Base-by-base conservation (phyloP, 2,888 invertebrate species). In the Rhingia campestris region DNA sequence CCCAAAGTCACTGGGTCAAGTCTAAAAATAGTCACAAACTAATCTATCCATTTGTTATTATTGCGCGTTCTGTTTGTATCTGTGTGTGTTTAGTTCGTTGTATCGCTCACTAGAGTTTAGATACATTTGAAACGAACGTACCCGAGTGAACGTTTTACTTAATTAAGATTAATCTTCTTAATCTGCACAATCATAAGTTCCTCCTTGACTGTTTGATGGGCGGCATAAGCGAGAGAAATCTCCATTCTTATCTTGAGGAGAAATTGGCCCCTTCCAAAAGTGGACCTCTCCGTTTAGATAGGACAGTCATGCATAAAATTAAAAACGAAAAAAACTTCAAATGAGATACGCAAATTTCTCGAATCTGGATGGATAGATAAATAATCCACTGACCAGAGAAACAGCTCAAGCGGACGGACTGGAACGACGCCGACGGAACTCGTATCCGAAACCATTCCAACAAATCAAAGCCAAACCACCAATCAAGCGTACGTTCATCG, bases 1-100 rank as follows among this genome's bases (percentile, higher is more conserved):
- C 67, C 67, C 82, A 82, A 82, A 79, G 79, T 82, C 82, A 82
- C 73, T 82, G 43, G 82, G 82, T 82, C 82, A 82, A 63, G 61
- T 82, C 82, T 82, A 82, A 73, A 82, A 82, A 74, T 82, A 82
- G 77, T 63, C 77, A 39, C 56, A 73, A 82, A 63, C 72, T 53
- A 82, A 73, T 74, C 66, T 61, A 47, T 66, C 10, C 30, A 45
- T 37, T 56, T 64, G 47, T 9, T 35, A 41, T 39, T 66, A n/a
- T 45, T 22, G 9, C 35, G 51, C 39, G 49, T 64, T 56, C 56
- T 54, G 6, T 12, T 39, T 12, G n/a, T 33, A 32, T 35, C 30
- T 32, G 14, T 72, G 41, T 49, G 45, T 51, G 6, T 35, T 54
- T 37, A 14, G 35, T 22, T 10, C n/a, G 32, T 14, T 10, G 35